Evolutionary conservation across 1,140 invertebrate genomes (phyloP).

Genomic region (Pseudobourletiella spinata): DNA sequence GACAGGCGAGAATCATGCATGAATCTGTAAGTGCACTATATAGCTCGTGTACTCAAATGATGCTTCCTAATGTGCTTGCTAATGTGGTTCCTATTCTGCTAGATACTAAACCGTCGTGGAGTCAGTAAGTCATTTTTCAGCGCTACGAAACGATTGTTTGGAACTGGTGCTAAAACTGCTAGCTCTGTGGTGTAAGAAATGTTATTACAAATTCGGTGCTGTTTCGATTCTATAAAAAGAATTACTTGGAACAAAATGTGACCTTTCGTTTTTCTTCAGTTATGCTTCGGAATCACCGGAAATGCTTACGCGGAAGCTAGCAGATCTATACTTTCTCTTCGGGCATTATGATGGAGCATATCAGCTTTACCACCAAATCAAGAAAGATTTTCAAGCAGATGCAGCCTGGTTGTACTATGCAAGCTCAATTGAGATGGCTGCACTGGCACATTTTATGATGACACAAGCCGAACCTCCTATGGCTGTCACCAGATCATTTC

Average conservation of each 20-base stretch:
- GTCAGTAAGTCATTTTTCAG: slow-evolving; percentile 84
- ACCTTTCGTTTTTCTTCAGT: slow-evolving; percentile 43
- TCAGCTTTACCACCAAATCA: slow-evolving; percentile 87
- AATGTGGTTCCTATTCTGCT: too few relatives aligned
- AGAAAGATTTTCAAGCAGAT: slow-evolving; percentile 91
- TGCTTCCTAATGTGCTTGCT: too few relatives aligned
- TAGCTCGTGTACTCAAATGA: too few relatives aligned
- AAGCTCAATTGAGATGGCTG: slow-evolving; percentile 91
- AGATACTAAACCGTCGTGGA: slow-evolving; percentile 70
- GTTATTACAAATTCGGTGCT: slow-evolving; percentile 62
- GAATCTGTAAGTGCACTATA: slow-evolving; percentile 60
- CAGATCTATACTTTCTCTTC: slow-evolving; percentile 93
- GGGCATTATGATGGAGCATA: slow-evolving; percentile 87
- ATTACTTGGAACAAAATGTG: too few relatives aligned
- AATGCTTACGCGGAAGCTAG: slow-evolving; percentile 80
- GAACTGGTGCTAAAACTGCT: slow-evolving; percentile 50
- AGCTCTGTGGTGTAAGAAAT: slow-evolving; percentile 48
- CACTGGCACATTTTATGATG: slow-evolving; percentile 81
- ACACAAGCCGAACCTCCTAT: slow-evolving; percentile 52
- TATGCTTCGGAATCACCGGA: slow-evolving; percentile 84
- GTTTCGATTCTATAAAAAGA: slow-evolving; percentile 12
- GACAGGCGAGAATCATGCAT: slow-evolving; percentile 68
- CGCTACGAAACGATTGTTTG: slow-evolving; percentile 91
- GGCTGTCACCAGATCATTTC: slow-evolving; percentile 42
- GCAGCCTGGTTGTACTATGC: slow-evolving; percentile 96